phyloP scores from a whole-genome alignment of 2,888 invertebrate genomes.

The Pharmacophagus antenor region DNA sequence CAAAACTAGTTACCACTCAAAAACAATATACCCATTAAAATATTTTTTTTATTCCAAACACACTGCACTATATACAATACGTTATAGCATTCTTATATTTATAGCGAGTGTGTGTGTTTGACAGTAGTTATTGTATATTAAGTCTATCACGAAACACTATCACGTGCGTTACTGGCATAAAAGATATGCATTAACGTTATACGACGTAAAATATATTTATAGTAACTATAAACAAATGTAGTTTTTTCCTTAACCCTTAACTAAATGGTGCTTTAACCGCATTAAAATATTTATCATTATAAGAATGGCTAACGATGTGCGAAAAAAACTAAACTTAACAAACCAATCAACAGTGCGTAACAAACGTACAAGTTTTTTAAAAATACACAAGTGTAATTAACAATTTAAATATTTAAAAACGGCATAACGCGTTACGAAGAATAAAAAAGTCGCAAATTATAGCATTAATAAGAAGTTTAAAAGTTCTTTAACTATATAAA shows the following conservation, averaged over 20 bases:
- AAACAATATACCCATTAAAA: conserved; percentile 53
- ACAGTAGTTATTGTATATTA: conserved; percentile 46
- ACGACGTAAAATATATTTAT: conserved; percentile 53
- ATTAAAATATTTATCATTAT: conserved; percentile 58
- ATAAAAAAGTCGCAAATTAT: conserved; percentile 31
- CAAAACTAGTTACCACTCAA: conserved; percentile 73
- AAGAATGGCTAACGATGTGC: conserved; percentile 74
- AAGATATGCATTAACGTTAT: conserved; percentile 68
- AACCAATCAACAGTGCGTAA: conserved; percentile 69
- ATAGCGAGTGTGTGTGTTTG: conserved; percentile 42
- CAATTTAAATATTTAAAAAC: conserved; percentile 36
- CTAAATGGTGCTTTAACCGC: conserved; percentile 58
- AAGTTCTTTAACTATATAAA: background rate
- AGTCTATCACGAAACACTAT: conserved; percentile 73
- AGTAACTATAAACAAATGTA: conserved; percentile 49
- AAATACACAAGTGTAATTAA: conserved; percentile 35
- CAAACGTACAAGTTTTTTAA: conserved; percentile 54
- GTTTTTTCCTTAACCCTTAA: conserved; percentile 74
- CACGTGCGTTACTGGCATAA: conserved; percentile 75
- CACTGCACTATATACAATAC: conserved; percentile 41
- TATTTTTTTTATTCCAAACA: conserved; percentile 33
- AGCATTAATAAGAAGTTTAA: conserved; percentile 22
- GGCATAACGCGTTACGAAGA: conserved; percentile 27
- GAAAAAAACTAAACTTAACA: conserved; percentile 58
- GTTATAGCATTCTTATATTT: conserved; percentile 33